Base-by-base conservation (phyloP, 2,888 invertebrate genomes). In the Hesperia comma region DNA sequence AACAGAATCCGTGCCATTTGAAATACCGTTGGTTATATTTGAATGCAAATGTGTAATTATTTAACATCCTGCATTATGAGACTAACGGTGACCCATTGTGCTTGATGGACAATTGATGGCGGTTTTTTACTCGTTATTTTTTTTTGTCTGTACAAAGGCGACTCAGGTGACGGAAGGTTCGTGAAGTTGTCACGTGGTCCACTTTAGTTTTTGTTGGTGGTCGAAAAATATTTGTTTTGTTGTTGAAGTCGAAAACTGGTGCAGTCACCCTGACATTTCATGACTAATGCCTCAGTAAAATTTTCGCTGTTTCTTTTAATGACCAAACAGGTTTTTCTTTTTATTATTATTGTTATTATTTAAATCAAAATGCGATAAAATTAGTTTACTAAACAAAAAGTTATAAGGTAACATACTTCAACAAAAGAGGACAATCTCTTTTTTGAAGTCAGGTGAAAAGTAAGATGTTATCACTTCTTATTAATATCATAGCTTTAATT, bases 31-130 rank as follows among this genome's bases (percentile, higher is more conserved):
- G 81, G 76, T 77, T 74, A 76, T 81, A 76, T 81, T 84, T 80
- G 80, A 79, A 83, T 85, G 85, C 80, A 82, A 85, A 87, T 84
- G 83, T 87, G 80, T 87, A 87, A 89, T 89, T 88, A 89, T 88
- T 85, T 83, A 79, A 79, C 85, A 84, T 87, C 83, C 87, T 87
- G 85, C 83, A 81, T 83, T 81, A 84, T 84, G 73, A 81, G 66
- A 61, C 74, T 88, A 87, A 86, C 89, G 85, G 87, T 83, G 72
- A 70, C 69, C 79, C 85, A 88, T 90, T 90, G 88, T 89, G 79
- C 75, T 77, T 87, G 87, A 87, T 86, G 88, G 84, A 84, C 85
- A 87, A 88, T 88, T 89, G 87, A 84, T 76, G 75, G 74, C 79
- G 81, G 83, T 81, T 80, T 74, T 71, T 66, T 69, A 64, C 67